Percentiles rank a stretch among this genome's conserved stretches.
Conservation (phyloP, 2,113 vertebrate genomes). For the Takifugu flavidus region DNA sequence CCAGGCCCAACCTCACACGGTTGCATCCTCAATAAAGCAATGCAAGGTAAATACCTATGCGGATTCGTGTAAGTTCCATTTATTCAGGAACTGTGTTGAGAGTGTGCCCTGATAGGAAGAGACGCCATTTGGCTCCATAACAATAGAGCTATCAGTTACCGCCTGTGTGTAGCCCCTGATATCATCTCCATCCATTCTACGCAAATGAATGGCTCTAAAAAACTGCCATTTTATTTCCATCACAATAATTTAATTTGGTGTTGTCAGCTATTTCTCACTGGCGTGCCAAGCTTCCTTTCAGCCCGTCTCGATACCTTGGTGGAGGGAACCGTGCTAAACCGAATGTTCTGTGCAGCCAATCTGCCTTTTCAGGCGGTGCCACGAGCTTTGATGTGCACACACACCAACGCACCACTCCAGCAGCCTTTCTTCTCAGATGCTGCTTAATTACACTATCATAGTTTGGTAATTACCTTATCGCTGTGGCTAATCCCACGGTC, state of each 20-base stretch:
- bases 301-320: conserved; percentile 14
- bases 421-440: conserved; percentile 69
- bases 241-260: conserved; percentile 69
- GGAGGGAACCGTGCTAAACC: conserved; percentile 23
- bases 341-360: conserved; percentile 35
- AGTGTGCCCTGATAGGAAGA: conserved; percentile 50
- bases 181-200: conserved; percentile 54
- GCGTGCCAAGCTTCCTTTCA: conserved; percentile 51
- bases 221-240: conserved; percentile 51
- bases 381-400: conserved; percentile 62
- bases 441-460: conserved; percentile 74
- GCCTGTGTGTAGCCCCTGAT: conserved; percentile 40
- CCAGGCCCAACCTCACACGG: conserved; percentile 43
- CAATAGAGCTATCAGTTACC: conserved; percentile 64
- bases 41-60: conserved; percentile 62
- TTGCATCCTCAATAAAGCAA: conserved; percentile 56
- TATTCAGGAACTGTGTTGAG: conserved; percentile 54
- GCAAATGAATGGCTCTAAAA: conserved; percentile 31
- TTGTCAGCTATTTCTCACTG: conserved; percentile 80
- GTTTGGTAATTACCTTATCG: conserved; percentile 74
- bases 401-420: conserved; percentile 56
- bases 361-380: conserved; percentile 52
- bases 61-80: conserved; percentile 64
- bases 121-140: conserved; percentile 53
- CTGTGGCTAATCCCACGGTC: conserved; percentile 66